Base-by-base conservation (phyloP, 2,888 invertebrate genomes). In the Troglohyphantes excavatus region DNA sequence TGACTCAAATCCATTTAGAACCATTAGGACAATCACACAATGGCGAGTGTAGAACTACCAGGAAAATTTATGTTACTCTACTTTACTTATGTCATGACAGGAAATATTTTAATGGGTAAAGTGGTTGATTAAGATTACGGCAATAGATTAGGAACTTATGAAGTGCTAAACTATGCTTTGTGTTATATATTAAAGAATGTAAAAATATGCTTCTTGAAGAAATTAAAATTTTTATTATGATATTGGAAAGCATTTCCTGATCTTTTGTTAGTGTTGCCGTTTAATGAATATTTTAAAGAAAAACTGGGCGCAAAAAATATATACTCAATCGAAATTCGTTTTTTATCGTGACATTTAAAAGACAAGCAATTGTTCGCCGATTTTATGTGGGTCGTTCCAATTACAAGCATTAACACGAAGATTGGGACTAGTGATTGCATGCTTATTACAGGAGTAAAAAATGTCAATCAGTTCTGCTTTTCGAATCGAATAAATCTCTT, bases 21-120 rank as follows among this genome's bases (percentile, higher is more conserved):
- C 70, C 33, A 39, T 72, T 46, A 23, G 43, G 23, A 26, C 72
- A 46, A 46, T 43, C 23, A 26, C 21, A 72, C 72, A 46, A 72
- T 68, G 13, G 43, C 23, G 23, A 70, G 33, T 17, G 17, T 26
- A 65, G 65, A 65, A 26, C 17, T 27, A 33, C 23, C 19, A 72
- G 23, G 46, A 46, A 43, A 19, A 7, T n/a, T 72, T 23, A 3
- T 72, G 29, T 23, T 17, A 46, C 7, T 11, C 11, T 23, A 46
- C 43, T 46, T 33, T 23, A 23, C 26, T 46, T 23, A 11, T 39
- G 17, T 21, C 43, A 39, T 21, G 23, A 3, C 1, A 1, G 23
- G 72, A 43, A 43, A 43, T 72, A 43, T n/a, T 11, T 43, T 72
- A 72, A 26, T 72, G 46, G 72, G 9, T 23, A 13, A 43, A 46